A percentile compares a stretch with the other conserved stretches of the same genome.
Conservation (phyloP, 2,113 vertebrate genomes). For the Pachycephala philippinensis region DNA sequence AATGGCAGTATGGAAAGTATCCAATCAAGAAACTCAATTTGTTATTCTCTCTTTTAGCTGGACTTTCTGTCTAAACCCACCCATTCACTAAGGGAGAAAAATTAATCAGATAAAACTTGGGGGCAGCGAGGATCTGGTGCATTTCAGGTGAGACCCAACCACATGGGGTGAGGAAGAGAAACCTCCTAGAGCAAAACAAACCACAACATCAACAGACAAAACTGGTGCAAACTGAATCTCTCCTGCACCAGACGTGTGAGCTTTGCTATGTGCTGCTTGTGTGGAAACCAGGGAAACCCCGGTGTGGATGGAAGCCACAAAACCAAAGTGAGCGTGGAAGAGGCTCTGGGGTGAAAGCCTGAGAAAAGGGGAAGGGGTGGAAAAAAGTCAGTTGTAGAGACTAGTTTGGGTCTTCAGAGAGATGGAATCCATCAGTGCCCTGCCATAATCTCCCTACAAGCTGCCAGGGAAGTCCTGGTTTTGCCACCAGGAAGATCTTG, state of each 20-base stretch:
- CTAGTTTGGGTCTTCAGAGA: background rate
- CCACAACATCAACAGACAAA: constrained; percentile 23
- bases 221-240: constrained; percentile 2
- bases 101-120: background rate
- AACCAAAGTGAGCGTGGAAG: background rate
- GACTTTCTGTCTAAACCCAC: background rate
- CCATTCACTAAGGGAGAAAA: background rate
- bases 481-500: background rate
- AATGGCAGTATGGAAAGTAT: background rate
- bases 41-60: background rate
- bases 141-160: background rate
- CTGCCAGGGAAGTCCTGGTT: background rate
- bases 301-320: background rate
- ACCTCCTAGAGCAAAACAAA: constrained; percentile 2
- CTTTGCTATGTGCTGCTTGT: background rate
- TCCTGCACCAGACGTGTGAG: background rate
- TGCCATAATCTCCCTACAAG: background rate
- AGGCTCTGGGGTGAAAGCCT: background rate
- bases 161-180: background rate
- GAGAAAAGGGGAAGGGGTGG: background rate
- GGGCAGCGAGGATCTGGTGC: background rate
- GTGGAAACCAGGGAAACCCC: background rate
- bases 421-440: background rate
- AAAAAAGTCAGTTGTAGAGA: background rate
- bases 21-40: background rate